Percentiles rank a stretch among this genome's conserved stretches.
Conservation (phyloP, 2,888 invertebrate species). For the Noctua pronuba region DNA sequence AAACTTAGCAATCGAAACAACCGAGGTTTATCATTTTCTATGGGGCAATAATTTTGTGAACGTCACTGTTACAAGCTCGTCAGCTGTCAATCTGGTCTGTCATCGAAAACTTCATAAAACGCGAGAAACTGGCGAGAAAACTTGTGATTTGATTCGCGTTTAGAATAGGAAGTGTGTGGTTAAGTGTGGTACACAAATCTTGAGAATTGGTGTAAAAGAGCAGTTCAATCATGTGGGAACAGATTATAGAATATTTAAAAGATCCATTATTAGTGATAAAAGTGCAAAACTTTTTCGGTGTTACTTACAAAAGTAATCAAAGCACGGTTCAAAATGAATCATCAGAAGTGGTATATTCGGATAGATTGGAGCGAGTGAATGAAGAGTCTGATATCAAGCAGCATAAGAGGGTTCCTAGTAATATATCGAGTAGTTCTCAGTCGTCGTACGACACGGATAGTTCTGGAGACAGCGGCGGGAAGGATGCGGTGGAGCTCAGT, state of each 20-base stretch:
- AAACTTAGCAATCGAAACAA: background rate
- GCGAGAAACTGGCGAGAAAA: constrained; percentile 38
- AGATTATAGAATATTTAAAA: constrained; percentile 92
- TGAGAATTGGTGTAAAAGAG: constrained; percentile 18
- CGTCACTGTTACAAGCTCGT: constrained; percentile 16
- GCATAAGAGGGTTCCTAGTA: constrained; percentile 83
- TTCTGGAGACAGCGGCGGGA: constrained; percentile 79
- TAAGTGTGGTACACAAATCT: constrained; percentile 28
- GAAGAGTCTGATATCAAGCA: constrained; percentile 79
- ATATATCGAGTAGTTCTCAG: constrained; percentile 83
- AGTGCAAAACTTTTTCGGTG: constrained; percentile 95
- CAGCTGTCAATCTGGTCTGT: constrained; percentile 5
- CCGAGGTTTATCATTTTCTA: background rate
- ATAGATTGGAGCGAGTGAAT: constrained; percentile 73
- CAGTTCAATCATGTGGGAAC: constrained; percentile 82
- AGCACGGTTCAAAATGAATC: constrained; percentile 73
- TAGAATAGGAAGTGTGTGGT: constrained; percentile 39
- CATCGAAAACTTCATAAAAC: constrained; percentile 34
- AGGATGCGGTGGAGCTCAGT: constrained; percentile 85
- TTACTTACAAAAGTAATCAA: constrained; percentile 87
- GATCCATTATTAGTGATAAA: constrained; percentile 94
- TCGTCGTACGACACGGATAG: constrained; percentile 84
- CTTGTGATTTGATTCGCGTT: constrained; percentile 24
- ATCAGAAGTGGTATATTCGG: constrained; percentile 78
- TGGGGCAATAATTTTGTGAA: background rate